Conservation (phyloP, 1,140 invertebrate species). For the Homarus americanus region DNA sequence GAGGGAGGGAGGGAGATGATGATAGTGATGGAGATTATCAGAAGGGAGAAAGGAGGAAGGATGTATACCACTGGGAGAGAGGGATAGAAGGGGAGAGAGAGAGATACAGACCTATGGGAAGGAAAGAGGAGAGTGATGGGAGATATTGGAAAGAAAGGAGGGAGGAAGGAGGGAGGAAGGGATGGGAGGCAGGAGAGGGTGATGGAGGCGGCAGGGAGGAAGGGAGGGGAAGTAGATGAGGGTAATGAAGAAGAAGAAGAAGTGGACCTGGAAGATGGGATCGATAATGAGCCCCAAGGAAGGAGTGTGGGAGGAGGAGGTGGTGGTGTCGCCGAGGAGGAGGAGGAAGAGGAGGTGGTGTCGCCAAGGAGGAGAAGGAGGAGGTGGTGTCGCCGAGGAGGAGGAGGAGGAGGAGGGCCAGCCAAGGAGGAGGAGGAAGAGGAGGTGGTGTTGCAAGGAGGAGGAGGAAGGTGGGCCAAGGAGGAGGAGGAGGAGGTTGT, state of each 20-base stretch:
- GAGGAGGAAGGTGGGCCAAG: background rate
- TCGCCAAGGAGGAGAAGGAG: background rate
- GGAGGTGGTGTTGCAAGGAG: background rate
- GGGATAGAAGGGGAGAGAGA: background rate
- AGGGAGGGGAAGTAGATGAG: background rate
- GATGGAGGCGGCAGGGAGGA: background rate
- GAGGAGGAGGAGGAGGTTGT: constrained; percentile 25
- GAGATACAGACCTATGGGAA: background rate
- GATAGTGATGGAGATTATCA: too few species aligned
- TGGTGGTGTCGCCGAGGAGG: background rate
- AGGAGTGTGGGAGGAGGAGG: background rate
- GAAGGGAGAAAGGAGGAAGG: background rate
- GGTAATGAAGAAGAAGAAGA: constrained; percentile 6
- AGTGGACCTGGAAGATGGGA: background rate
- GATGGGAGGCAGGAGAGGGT: too few species aligned
- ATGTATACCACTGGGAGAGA: background rate
- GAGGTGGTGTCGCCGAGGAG: background rate
- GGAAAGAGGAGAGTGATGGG: background rate
- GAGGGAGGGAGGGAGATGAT: background rate
- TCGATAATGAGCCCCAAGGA: background rate
- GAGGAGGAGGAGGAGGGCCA: background rate
- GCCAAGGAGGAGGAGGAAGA: background rate
- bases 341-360: background rate
- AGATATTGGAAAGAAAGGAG: background rate
- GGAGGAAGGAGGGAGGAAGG: background rate